Evolutionary conservation across 2,797 vertebrate species (phyloP).

Genomic region (Sebastes itinus): DNA sequence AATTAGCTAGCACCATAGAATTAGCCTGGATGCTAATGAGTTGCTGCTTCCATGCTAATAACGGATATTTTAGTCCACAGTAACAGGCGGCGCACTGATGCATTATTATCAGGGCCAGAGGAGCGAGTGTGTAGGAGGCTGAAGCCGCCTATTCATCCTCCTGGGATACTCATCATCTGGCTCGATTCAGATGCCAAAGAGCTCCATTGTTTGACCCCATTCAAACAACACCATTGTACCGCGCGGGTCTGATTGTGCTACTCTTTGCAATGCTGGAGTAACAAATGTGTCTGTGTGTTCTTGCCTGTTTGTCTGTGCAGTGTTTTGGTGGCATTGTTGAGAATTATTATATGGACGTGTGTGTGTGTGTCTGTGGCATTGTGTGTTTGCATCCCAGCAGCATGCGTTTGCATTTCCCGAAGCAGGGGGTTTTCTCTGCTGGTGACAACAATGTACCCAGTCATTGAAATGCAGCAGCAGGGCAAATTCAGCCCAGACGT

Average conservation of each 20-base stretch:
- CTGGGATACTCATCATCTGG: constrained; percentile 75
- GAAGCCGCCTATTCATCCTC: constrained; percentile 71
- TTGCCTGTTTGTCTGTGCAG: constrained; percentile 4
- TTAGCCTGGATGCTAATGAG: constrained; percentile 52
- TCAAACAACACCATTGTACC: constrained; percentile 76
- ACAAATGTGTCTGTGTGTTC: constrained; percentile 40
- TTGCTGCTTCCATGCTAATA: constrained; percentile 46
- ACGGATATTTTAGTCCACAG: constrained; percentile 56
- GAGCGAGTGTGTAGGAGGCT: constrained; percentile 68
- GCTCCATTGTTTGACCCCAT: constrained; percentile 77
- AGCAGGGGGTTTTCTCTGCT: constrained; percentile 38
- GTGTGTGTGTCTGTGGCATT: constrained; percentile 3
- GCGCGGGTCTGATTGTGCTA: constrained; percentile 63
- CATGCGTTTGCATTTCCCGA: constrained; percentile 60
- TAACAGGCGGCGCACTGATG: constrained; percentile 60
- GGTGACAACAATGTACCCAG: constrained; percentile 57
- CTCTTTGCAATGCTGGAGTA: constrained; percentile 39
- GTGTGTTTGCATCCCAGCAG: constrained; percentile 45
- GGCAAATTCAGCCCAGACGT: constrained; percentile 34
- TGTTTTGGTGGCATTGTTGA: constrained; percentile 33
- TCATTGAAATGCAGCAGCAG: constrained; percentile 62
- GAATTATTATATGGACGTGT: constrained; percentile 19
- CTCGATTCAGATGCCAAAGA: constrained; percentile 72
- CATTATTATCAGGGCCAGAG: constrained; percentile 58
- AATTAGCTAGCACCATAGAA: constrained; percentile 20